Base-by-base conservation (phyloP, 2,888 invertebrate genomes). In the Sphaerophoria rueppellii region DNA sequence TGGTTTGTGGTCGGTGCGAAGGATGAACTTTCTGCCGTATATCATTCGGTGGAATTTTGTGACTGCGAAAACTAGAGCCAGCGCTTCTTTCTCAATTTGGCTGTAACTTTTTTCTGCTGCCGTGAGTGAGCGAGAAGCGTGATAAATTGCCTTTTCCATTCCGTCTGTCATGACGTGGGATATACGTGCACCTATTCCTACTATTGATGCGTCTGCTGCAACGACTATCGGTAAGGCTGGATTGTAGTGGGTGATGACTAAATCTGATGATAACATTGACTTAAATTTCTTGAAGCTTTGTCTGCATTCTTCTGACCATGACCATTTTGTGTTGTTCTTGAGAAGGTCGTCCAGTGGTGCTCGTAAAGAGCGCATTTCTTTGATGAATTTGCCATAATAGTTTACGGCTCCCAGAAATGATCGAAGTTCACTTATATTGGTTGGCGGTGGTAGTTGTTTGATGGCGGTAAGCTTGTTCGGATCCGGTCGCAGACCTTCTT, bases 51-150 rank as follows among this genome's bases (percentile, higher is more conserved):
- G 87, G 80, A 90, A 90, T 79, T 88, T 88, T 6, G 37, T 37
- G 6, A 90, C 87, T 11, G 88, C 89, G 82, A 88, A 91, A 6
- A 88, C 85, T 9, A 90, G 82, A 37, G 88, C 87, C 9, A 90
- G 79, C 16, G 89, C 90, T 82, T 91, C 89, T 80, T 89, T 87
- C 60, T 90, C 89, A 11, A 89, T 88, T 86, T 90, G 89, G 32
- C 88, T 86, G 82, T 91, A 90, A 37, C 88, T 88, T 48, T 86
- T 81, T 83, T 91, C 90, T 16, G 89, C 82, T 35, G 50, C 87
- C n/a, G n/a, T n/a, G n/a, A n/a, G n/a, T n/a, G n/a, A n/a, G n/a
- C n/a, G n/a, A n/a, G n/a, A n/a, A n/a, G n/a, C n/a, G n/a, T n/a
- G n/a, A n/a, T n/a, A n/a, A n/a, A n/a, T n/a, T n/a, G n/a, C n/a